Conservation (phyloP, 2,797 vertebrate species). For the Mormyrops boulengeri region DNA sequence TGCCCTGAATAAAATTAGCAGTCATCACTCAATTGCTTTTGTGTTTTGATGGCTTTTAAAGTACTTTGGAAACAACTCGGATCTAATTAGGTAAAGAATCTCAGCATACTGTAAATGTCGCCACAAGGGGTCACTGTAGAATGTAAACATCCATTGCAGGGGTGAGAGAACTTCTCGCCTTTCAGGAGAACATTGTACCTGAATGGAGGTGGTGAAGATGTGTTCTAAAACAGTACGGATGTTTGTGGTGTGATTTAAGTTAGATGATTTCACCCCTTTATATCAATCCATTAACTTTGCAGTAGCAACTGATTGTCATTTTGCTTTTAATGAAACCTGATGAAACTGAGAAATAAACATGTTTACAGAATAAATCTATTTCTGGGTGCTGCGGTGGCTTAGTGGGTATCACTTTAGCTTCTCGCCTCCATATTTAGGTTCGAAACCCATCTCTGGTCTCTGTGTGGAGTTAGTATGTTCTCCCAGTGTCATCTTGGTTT, state of each 20-base stretch:
- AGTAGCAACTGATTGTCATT: neutral
- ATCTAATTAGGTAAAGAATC: neutral
- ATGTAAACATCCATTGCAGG: neutral
- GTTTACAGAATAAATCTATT: neutral
- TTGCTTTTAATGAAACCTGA: neutral
- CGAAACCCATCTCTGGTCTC: neutral
- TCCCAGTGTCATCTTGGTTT: neutral
- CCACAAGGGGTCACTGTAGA: constrained; percentile 2
- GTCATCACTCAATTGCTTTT: neutral
- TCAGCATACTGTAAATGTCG: neutral
- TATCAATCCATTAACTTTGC: constrained; percentile 1
- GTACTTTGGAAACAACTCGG: neutral
- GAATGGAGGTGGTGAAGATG: neutral
- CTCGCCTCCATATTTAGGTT: neutral
- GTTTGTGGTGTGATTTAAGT: neutral
- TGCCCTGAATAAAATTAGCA: neutral
- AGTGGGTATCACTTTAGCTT: neutral
- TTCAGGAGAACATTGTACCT: neutral
- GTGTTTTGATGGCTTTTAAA: neutral
- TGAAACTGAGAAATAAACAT: neutral
- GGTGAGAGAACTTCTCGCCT: neutral
- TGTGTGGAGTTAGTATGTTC: neutral
- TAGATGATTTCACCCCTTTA: neutral
- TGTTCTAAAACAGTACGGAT: neutral
- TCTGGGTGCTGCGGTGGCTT: neutral